A percentile compares a stretch with the other conserved stretches of the same genome.
phyloP scores from a whole-genome alignment of 1,140 invertebrate species.

The Agrilus planipennis region DNA sequence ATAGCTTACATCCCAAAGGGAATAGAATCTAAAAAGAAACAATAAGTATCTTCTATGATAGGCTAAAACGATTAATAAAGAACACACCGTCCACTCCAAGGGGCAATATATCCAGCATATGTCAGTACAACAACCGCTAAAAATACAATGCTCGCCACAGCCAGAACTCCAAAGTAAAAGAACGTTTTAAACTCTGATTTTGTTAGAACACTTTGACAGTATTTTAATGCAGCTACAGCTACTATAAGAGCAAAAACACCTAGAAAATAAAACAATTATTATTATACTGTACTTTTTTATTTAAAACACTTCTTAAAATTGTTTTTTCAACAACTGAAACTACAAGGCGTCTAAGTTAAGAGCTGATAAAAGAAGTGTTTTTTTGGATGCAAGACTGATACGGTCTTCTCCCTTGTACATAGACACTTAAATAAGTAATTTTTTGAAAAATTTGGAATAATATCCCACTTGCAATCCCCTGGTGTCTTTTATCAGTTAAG shows the following conservation, averaged over 20 bases:
- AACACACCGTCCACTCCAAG: constrained; percentile 87
- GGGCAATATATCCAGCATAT: constrained; percentile 87
- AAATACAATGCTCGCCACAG: constrained; percentile 73
- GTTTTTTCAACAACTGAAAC: no score
- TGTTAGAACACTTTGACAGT: constrained; percentile 78
- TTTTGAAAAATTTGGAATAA: no score
- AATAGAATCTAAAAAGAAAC: constrained; percentile 68
- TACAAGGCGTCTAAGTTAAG: no score
- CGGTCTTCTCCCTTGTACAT: no score
- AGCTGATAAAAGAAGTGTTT: no score
- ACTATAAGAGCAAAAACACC: constrained; percentile 94
- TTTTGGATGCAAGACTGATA: neutral
- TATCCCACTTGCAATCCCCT: no score
- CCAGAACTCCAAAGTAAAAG: constrained; percentile 64
- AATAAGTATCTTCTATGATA: neutral
- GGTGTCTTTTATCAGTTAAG: no score
- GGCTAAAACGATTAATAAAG: constrained; percentile 5
- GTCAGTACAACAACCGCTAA: constrained; percentile 78
- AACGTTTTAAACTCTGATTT: constrained; percentile 88
- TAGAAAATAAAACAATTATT: constrained; percentile 29
- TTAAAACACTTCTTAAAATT: neutral
- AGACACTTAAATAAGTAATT: no score
- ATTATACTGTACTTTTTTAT: neutral
- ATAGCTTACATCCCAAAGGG: constrained; percentile 98
- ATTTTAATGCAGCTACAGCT: constrained; percentile 77